A percentile compares a stretch with the other conserved stretches of the same genome.
Evolutionary conservation across 2,888 invertebrate species (phyloP).

Genomic region (Orgyia antiqua): DNA sequence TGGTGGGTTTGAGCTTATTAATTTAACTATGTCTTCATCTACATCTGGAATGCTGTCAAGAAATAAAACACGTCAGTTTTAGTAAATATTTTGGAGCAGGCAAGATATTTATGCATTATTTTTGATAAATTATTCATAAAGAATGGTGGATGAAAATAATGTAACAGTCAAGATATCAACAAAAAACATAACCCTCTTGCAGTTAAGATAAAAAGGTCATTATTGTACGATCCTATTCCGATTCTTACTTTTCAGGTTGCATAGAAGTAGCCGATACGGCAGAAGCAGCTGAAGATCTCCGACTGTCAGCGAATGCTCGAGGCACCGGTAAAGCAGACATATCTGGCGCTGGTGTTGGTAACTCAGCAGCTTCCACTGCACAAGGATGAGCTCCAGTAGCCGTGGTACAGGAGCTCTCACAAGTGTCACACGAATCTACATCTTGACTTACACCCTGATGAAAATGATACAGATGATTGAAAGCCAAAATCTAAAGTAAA

Average conservation of each 20-base stretch:
- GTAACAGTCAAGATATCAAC: no score
- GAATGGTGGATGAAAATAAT: no score
- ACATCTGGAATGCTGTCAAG: slow-evolving; percentile 72
- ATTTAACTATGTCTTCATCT: slow-evolving; percentile 74
- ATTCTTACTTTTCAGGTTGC: slow-evolving; percentile 60
- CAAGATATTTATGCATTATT: no score
- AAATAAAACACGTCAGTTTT: slow-evolving; percentile 6
- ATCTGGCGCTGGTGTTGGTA: slow-evolving; percentile 18
- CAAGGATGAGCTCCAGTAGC: slow-evolving; percentile 8
- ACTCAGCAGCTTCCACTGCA: slow-evolving; percentile 9
- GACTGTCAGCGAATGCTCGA: slow-evolving; percentile 89
- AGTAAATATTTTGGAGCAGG: no score
- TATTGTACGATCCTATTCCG: no score
- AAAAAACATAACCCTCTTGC: no score
- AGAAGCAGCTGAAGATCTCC: slow-evolving; percentile 81
- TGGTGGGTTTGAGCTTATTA: slow-evolving; percentile 58
- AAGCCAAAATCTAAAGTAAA: neutral
- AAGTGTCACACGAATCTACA: slow-evolving; percentile 40
- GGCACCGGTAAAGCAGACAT: slow-evolving; percentile 80
- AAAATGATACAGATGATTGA: neutral
- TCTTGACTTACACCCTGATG: slow-evolving; percentile 35
- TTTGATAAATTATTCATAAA: no score
- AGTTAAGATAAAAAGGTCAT: no score
- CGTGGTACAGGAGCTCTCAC: slow-evolving; percentile 26
- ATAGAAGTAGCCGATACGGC: slow-evolving; percentile 65